These are phyloP conservation scores for Luehdorfia chinensis DNA, from an alignment of 1,140 invertebrate genomes.

Conservation along the genomic window DNA sequence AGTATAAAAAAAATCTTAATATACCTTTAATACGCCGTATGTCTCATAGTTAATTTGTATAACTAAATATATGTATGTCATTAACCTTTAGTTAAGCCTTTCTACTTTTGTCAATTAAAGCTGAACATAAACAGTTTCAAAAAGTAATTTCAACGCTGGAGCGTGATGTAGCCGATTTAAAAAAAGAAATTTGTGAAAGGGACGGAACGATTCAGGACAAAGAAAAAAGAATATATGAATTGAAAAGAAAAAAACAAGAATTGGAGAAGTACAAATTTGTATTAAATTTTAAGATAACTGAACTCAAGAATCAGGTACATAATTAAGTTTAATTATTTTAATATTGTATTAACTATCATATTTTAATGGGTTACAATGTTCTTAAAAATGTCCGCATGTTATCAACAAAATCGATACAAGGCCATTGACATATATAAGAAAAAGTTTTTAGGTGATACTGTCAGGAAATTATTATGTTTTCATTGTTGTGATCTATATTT, in stretches of 20 bases:
- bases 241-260: conserved; percentile 91
- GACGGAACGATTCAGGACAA: conserved; percentile 90
- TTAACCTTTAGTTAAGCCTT: too few species aligned
- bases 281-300: conserved; percentile 91
- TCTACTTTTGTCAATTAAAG: conserved; percentile 46
- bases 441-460: background rate
- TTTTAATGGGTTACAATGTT: too few species aligned
- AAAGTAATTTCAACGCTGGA: conserved; percentile 83
- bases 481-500: too few species aligned
- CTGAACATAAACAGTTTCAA: conserved; percentile 83
- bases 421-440: background rate
- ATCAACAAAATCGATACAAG: background rate
- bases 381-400: too few species aligned
- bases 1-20: too few species aligned
- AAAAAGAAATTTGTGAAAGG: conserved; percentile 86
- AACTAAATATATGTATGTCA: too few species aligned
- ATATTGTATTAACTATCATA: background rate
- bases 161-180: conserved; percentile 85
- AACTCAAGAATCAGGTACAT: conserved; percentile 84
- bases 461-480: too few species aligned
- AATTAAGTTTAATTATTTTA: background rate
- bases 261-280: conserved; percentile 95
- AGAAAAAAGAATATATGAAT: conserved; percentile 89
- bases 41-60: too few species aligned
- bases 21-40: too few species aligned